phyloP scores from a whole-genome alignment of 2,113 vertebrate genomes.

The Tetrao urogallus region DNA sequence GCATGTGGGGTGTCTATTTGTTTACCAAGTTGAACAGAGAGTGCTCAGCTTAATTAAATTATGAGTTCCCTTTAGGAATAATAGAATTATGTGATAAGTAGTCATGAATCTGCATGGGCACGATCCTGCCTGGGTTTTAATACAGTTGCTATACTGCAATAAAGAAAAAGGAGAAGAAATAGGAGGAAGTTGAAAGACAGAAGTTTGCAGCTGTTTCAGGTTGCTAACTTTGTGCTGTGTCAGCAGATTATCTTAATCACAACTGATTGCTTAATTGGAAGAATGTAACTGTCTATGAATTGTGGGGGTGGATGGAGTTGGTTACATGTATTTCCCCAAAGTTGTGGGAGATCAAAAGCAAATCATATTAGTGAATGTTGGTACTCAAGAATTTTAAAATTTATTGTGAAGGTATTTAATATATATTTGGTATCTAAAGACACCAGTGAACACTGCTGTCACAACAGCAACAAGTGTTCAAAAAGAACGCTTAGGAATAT shows the following conservation, averaged over 20 bases:
- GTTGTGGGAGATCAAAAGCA: neutral
- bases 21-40: slow-evolving; percentile 25
- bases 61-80: neutral
- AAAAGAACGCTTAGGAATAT: neutral
- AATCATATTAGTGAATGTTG: neutral
- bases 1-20: slow-evolving; percentile 18
- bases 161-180: neutral
- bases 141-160: neutral
- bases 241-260: neutral
- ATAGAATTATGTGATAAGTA: slow-evolving; percentile 27
- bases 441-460: neutral
- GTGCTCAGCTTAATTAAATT: slow-evolving; percentile 41
- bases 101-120: neutral
- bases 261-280: neutral
- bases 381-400: neutral
- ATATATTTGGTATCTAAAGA: neutral
- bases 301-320: neutral
- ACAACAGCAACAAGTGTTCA: neutral
- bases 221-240: neutral
- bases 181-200: neutral
- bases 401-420: neutral
- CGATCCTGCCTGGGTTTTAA: neutral
- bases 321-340: neutral
- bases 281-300: neutral
- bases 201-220: neutral